A percentile compares a stretch with the other conserved stretches of the same genome.
Conservation (phyloP, 30 jellyfish, hydroid and myxozoan species). For the Pseudorhiza aurosa region DNA sequence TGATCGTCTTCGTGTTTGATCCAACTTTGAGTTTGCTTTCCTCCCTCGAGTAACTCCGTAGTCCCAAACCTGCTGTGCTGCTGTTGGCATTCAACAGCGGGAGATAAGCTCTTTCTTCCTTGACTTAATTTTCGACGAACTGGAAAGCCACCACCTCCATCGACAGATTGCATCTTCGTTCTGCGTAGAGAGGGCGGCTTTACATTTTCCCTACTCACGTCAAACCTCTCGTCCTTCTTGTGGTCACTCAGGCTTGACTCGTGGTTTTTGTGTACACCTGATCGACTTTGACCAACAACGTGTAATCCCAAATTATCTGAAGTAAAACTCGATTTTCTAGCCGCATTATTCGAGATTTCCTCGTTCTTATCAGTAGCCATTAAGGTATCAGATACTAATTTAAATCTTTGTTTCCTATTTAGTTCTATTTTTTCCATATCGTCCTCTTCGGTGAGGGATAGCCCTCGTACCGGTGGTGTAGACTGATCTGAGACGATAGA, state of each 20-base stretch:
- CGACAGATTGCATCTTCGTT: constrained; percentile 58
- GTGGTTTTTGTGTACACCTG: constrained; percentile 68
- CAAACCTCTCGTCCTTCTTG: constrained; percentile 55
- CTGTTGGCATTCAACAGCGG: constrained; percentile 70
- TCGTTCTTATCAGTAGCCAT: constrained; percentile 18
- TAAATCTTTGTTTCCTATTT: constrained; percentile 42
- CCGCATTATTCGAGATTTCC: constrained; percentile 56
- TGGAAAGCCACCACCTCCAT: constrained; percentile 46
- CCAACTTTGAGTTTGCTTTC: constrained; percentile 67
- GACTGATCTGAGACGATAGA: constrained; percentile 8
- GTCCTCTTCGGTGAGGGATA: constrained; percentile 22
- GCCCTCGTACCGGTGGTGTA: neutral
- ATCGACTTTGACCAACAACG: constrained; percentile 49
- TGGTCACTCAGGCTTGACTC: constrained; percentile 73
- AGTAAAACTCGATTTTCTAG: constrained; percentile 34
- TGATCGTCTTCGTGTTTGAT: constrained; percentile 49
- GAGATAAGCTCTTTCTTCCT: constrained; percentile 48
- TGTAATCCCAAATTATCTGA: constrained; percentile 45
- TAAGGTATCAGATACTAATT: constrained; percentile 44
- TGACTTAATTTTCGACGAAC: constrained; percentile 67
- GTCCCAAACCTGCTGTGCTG: constrained; percentile 67
- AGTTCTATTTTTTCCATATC: constrained; percentile 15
- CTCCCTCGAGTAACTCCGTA: constrained; percentile 58
- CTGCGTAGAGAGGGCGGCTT: constrained; percentile 29
- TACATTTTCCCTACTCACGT: constrained; percentile 18